Percentiles rank a stretch among this genome's conserved stretches.
Conservation (phyloP, 2,797 vertebrate genomes). For the Lagodon rhomboides region DNA sequence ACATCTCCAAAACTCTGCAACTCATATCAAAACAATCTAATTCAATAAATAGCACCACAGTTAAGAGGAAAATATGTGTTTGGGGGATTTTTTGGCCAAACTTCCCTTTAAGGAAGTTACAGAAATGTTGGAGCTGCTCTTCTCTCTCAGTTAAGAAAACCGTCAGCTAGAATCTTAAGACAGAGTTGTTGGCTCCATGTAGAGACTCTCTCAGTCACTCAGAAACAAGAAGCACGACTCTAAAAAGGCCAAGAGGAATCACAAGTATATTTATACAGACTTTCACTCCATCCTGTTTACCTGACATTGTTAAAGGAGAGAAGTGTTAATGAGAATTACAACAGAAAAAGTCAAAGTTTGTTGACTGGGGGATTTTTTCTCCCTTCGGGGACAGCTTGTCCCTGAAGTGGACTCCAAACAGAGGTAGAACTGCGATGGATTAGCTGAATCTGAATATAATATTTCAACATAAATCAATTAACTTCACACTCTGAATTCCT, state of each 20-base stretch:
- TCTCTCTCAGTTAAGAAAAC: constrained; percentile 8
- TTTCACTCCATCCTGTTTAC: background rate
- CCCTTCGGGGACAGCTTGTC: constrained; percentile 55
- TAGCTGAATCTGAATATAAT: constrained; percentile 73
- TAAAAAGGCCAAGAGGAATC: background rate
- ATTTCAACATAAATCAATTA: constrained; percentile 86
- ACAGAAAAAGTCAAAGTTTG: constrained; percentile 5
- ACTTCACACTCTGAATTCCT: constrained; percentile 76
- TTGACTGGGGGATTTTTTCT: background rate
- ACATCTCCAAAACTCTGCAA: no score
- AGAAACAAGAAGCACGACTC: background rate
- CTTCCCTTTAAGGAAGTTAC: background rate
- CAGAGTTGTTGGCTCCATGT: background rate
- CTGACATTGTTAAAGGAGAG: constrained; percentile 8
- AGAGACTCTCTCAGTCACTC: background rate
- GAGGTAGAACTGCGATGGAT: constrained; percentile 72
- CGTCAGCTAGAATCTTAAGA: constrained; percentile 5
- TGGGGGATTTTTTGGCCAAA: no score
- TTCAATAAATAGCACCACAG: no score
- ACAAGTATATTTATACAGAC: background rate
- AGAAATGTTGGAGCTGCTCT: background rate
- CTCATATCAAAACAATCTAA: no score
- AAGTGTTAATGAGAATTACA: constrained; percentile 1
- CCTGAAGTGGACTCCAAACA: constrained; percentile 59
- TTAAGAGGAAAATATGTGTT: no score